Percentiles rank a stretch among this genome's conserved stretches.
These are phyloP conservation scores for Clavelina lepadiformis DNA, from an alignment of 23 tunicate species.

Conservation along the genomic window DNA sequence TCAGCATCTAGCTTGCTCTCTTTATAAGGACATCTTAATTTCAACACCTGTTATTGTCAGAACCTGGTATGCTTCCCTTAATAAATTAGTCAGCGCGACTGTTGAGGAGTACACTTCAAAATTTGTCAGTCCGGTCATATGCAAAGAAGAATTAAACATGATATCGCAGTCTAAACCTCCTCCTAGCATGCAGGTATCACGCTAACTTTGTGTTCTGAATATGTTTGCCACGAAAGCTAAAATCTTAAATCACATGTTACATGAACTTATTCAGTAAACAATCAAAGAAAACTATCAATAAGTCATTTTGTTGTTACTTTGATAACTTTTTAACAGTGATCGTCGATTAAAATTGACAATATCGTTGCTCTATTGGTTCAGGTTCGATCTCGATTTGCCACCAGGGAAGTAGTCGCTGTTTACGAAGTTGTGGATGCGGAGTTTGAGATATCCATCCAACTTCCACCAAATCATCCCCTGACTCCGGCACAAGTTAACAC, in stretches of 20 bases:
- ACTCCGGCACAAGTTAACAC: constrained; percentile 71
- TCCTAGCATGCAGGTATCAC: no score
- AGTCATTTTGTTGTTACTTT: no score
- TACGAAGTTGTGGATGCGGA: constrained; percentile 67
- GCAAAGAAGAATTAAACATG: constrained; percentile 52
- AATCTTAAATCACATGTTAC: no score
- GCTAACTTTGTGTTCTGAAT: no score
- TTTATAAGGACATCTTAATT: constrained; percentile 58
- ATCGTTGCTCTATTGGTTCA: no score
- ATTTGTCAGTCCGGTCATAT: constrained; percentile 45
- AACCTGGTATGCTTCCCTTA: constrained; percentile 41
- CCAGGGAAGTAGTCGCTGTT: constrained; percentile 68
- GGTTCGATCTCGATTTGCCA: constrained; percentile 29
- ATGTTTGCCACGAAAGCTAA: no score
- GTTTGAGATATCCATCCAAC: constrained; percentile 65
- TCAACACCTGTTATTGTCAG: constrained; percentile 52
- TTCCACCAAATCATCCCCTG: constrained; percentile 71
- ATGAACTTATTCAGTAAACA: no score
- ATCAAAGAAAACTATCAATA: no score
- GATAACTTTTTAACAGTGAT: no score
- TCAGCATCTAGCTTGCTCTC: constrained; percentile 51
- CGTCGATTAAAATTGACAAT: no score
- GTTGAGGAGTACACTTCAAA: constrained; percentile 57
- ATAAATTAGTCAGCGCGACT: constrained; percentile 17
- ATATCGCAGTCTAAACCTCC: constrained; percentile 26